Conservation (phyloP, 23 tunicate genomes). For the Phallusia fumigata region DNA sequence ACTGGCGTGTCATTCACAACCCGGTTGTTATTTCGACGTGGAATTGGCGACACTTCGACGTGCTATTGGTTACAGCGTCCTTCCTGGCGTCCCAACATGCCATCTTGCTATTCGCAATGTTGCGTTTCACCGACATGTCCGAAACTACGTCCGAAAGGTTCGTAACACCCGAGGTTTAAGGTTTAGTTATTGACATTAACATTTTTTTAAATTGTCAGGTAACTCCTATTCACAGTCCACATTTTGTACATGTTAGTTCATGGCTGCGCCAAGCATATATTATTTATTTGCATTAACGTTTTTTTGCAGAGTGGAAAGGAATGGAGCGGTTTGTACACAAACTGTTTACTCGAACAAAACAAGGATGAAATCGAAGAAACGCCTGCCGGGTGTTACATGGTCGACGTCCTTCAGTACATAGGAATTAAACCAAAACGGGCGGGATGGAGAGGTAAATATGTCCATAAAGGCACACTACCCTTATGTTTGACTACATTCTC, state of each 20-base stretch:
- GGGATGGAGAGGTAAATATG: constrained; percentile 77
- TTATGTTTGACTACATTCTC: too few species aligned
- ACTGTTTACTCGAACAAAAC: constrained; percentile 37
- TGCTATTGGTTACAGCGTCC: constrained; percentile 32
- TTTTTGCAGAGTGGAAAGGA: constrained; percentile 6
- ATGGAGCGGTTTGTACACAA: constrained; percentile 68
- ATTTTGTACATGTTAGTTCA: too few species aligned
- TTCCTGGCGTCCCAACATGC: constrained; percentile 61
- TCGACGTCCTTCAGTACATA: constrained; percentile 35
- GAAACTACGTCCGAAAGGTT: constrained; percentile 38
- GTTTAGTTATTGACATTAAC: too few species aligned
- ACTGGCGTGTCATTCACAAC: constrained; percentile 22
- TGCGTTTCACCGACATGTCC: constrained; percentile 34
- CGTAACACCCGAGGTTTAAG: too few species aligned
- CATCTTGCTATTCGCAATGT: constrained; percentile 51
- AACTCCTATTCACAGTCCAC: too few species aligned
- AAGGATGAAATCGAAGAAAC: constrained; percentile 29
- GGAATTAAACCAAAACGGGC: constrained; percentile 60
- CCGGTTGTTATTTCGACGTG: constrained; percentile 57
- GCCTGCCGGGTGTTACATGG: constrained; percentile 51
- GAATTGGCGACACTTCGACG: constrained; percentile 25
- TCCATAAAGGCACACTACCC: too few species aligned
- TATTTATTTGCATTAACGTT: too few species aligned
- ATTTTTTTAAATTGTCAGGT: too few species aligned
- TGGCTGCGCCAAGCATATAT: too few species aligned